Percentiles rank a stretch among this genome's conserved stretches.
phyloP scores from a whole-genome alignment of 2,113 vertebrate genomes.

The Psilopogon haemacephalus region DNA sequence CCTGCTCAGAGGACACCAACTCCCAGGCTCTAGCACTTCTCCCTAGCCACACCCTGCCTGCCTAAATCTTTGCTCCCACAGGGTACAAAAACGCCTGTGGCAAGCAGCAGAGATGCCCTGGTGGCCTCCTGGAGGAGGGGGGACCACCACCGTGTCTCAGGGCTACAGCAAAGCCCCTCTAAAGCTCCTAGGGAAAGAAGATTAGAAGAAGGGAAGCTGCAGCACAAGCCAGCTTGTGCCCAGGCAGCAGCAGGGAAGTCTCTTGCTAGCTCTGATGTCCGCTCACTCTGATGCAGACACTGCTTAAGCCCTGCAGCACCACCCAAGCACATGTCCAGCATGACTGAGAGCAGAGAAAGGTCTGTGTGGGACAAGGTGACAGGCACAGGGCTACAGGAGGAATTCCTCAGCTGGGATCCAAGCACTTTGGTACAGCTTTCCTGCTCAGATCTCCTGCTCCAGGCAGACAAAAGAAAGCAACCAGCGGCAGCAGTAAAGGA shows the following conservation, averaged over 20 bases:
- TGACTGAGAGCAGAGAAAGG: not conserved
- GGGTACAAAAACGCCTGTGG: not conserved
- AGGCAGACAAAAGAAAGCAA: not conserved
- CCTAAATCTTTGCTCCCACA: not conserved
- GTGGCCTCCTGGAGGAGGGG: fast-evolving
- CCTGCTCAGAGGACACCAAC: not conserved
- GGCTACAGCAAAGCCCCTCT: not conserved
- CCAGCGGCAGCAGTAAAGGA: not conserved
- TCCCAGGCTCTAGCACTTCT: not conserved
- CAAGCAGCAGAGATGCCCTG: not conserved
- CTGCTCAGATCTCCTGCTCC: not conserved
- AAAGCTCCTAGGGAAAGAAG: not conserved
- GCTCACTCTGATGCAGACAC: not conserved
- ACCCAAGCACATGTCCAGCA: not conserved
- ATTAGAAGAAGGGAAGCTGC: not conserved
- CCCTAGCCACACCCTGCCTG: not conserved
- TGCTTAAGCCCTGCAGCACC: not conserved
- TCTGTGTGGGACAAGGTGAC: not conserved
- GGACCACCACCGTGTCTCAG: not conserved
- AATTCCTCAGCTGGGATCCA: not conserved
- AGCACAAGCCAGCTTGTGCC: fast-evolving
- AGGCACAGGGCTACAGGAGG: not conserved
- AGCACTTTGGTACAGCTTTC: not conserved
- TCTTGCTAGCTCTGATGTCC: not conserved
- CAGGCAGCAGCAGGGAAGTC: not conserved